phyloP scores from a whole-genome alignment of 2,888 invertebrate genomes.

The Ophioninae sp. region DNA sequence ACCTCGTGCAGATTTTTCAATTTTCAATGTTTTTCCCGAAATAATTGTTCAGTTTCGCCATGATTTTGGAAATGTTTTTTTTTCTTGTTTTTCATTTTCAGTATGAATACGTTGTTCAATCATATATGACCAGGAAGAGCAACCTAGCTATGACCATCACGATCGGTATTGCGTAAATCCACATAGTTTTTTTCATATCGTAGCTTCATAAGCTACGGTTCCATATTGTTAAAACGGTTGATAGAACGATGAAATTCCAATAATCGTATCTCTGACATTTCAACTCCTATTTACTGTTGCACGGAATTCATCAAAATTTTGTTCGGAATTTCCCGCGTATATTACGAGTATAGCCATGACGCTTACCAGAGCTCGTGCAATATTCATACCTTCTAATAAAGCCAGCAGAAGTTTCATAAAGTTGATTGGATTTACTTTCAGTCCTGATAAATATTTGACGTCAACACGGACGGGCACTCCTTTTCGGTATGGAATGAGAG shows the following conservation, averaged over 20 bases:
- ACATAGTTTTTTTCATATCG: not conserved
- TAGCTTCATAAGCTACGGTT: not conserved
- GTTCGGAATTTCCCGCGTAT: not conserved
- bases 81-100: not conserved
- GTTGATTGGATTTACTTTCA: constrained; percentile 3
- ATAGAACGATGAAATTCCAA: not conserved
- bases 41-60: no score
- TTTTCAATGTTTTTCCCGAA: no score
- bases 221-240: not conserved
- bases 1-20: no score
- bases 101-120: not conserved
- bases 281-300: not conserved
- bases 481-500: not conserved
- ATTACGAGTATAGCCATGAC: not conserved
- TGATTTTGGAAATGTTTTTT: not conserved
- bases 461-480: not conserved
- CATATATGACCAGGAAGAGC: not conserved
- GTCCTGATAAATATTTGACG: not conserved
- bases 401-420: not conserved
- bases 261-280: not conserved
- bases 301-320: not conserved
- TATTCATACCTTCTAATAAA: not conserved
- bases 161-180: not conserved
- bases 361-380: not conserved
- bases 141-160: not conserved